Base-by-base conservation (phyloP, 2,113 vertebrate genomes). In the Thalassoma bifasciatum region DNA sequence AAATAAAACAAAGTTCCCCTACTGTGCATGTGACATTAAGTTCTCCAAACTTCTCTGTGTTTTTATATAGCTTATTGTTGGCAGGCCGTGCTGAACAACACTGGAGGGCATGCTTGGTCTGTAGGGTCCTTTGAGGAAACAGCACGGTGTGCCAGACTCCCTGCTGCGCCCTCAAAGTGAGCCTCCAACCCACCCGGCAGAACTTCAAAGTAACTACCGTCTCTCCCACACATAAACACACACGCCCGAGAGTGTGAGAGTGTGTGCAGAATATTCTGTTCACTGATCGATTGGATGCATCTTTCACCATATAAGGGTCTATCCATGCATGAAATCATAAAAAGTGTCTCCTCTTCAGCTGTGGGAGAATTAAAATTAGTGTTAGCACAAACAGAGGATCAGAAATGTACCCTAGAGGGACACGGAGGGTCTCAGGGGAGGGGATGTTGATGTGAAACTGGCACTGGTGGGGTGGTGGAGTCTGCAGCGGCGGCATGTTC, bases 401-500 rank as follows among this genome's bases (percentile, higher is more conserved):
- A 72, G 77, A 76, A 66, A 69, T 19, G 66, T 37, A 10, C 53
- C 40, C n/a, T 30, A 61, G 12, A 54, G 58, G 65, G 68, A 66
- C 5, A 6, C 30, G 53, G 52, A 34, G 53, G 3, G 57, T 64
- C 46, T 56, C 0, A 5, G 24, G 44, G 10, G 21, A 50, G 60
- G 64, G 36, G 16, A 56, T 58, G 84, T 71, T 88, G 89, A 90
- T 63, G 82, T 81, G 84, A 84, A 81, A 71, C 77, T 87, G 89
- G 86, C 85, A 89, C 75, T 38, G 4, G 65, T 24, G 51, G 66
- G 57, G 65, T 79, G 80, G 57, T 49, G 62, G 83, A 79, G 83
- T 81, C 81, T 81, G 79, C 68, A 72, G 75, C 70, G 68, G 84
- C 90, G 88, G 90, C 88, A 73, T 83, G 90, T 90, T 92, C 87